Evolutionary conservation across 37 sponge, comb jelly and placozoan species (phyloP).

Genomic region (Geodia barretti): DNA sequence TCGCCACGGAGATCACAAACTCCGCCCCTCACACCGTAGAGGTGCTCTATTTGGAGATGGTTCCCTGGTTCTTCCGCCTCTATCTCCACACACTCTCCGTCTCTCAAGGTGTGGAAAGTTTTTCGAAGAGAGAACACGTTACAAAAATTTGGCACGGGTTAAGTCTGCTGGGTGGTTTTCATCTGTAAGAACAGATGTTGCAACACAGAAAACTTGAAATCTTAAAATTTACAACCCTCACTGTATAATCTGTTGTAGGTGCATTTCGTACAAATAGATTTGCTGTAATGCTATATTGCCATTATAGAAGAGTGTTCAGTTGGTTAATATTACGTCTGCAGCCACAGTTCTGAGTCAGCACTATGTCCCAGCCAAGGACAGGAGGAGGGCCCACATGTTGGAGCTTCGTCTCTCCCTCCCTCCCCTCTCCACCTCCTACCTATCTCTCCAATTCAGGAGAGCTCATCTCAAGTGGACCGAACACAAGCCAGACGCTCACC

Average conservation of each 20-base stretch:
- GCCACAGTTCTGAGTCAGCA: constrained; percentile 35
- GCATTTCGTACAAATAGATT: too few relatives aligned
- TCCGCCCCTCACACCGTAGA: constrained; percentile 18
- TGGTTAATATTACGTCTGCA: constrained; percentile 6
- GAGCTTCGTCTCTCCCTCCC: constrained; percentile 82
- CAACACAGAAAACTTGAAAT: too few relatives aligned
- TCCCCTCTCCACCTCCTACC: constrained; percentile 65
- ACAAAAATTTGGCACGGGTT: too few relatives aligned
- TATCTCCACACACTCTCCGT: constrained; percentile 81
- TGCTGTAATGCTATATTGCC: too few relatives aligned
- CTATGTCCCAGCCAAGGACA: constrained; percentile 83
- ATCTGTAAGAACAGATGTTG: too few relatives aligned
- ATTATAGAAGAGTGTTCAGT: too few relatives aligned
- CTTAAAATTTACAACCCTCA: too few relatives aligned
- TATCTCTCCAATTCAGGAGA: constrained; percentile 79
- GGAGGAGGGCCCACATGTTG: constrained; percentile 75
- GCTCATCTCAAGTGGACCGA: constrained; percentile 95
- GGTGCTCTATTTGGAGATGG: constrained; percentile 72
- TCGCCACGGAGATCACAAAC: constrained; percentile 68
- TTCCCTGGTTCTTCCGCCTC: constrained; percentile 95
- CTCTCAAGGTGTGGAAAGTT: constrained; percentile 14
- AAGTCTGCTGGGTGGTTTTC: too few relatives aligned
- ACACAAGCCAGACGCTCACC: constrained; percentile 97
- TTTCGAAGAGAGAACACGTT: too few relatives aligned
- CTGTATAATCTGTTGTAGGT: too few relatives aligned